Percentiles rank a stretch among this genome's conserved stretches.
These are phyloP conservation scores for Trachemys scripta DNA, from an alignment of 2,113 vertebrate species.

Conservation along the genomic window DNA sequence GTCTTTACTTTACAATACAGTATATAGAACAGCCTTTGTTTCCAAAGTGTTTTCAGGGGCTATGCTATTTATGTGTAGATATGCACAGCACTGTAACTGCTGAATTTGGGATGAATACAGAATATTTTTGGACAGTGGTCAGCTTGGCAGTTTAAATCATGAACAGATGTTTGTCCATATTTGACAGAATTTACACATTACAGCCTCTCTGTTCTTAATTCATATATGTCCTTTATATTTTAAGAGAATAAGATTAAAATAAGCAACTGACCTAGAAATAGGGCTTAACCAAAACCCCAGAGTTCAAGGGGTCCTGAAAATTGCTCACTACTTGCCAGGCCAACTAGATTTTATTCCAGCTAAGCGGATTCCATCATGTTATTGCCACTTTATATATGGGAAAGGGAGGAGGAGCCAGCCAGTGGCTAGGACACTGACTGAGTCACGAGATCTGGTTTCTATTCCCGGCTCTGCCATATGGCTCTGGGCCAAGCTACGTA, in stretches of 20 bases:
- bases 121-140: slow-evolving; percentile 50
- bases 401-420: neutral
- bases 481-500: neutral
- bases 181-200: slow-evolving; percentile 8
- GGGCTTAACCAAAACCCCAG: neutral
- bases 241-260: neutral
- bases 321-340: neutral
- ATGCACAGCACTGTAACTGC: neutral
- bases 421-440: neutral
- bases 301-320: neutral
- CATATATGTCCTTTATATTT: neutral
- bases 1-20: slow-evolving; percentile 1
- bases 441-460: neutral
- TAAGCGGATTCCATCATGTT: neutral
- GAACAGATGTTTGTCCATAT: slow-evolving; percentile 62
- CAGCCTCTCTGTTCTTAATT: slow-evolving; percentile 38
- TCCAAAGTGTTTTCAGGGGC: slow-evolving; percentile 19
- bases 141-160: slow-evolving; percentile 54
- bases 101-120: slow-evolving; percentile 1
- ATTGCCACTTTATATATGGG: neutral
- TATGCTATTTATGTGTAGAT: neutral
- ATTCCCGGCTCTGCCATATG: neutral
- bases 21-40: slow-evolving; percentile 36
- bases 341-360: neutral
- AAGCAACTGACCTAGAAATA: slow-evolving; percentile 19